Evolutionary conservation across 2,113 vertebrate genomes (phyloP), one percentile per base, ranked within the genome.

Genomic region (Cardinalis cardinalis): DNA sequence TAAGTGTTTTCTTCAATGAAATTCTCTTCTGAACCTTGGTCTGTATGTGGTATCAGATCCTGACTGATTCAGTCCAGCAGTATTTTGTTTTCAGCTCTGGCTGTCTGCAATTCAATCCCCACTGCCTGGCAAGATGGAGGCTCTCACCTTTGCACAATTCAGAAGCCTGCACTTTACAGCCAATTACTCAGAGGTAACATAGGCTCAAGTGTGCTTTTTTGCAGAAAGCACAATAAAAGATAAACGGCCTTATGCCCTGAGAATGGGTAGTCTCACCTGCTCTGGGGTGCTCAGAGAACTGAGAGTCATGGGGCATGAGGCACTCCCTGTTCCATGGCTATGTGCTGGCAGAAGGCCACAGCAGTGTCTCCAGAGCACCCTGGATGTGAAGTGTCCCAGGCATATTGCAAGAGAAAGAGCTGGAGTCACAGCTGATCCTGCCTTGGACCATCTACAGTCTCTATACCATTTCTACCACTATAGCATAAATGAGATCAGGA

Each of bases 101-200:
- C 58, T 81, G 53, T 23, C 73, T 94, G 73, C 88, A 96, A n/a
- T 72, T 84, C 77, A 92, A 12, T n/a, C 51, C 55, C 59, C 84
- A 48, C 59, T 63, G 53, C 36, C 76, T 72, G 59, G 81, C 63
- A 93, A 84, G 87, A 94, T 76, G 88, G 74, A 89, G 63, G 36
- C 63, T 85, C 74, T 87, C 84, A 61, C 1, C 0, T 90, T 59
- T 82, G 81, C 81, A 87, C 66, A 59, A 24, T 63, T 79, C 65
- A 85, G 71, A 87, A 84, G 36, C 59, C 51, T 55, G 28, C 52
- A 58, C 52, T 90, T 69, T 82, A 55, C 66, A 88, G 77, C 34
- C 87, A 94, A 15, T 76, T 87, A 76, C 51, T 82, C 53, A 43
- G 51, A 88, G 19, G 51, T n/a, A 75, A 46, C 40, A 46, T 8